phyloP scores from a whole-genome alignment of 1,140 invertebrate genomes.

The Metopolophium dirhodum region DNA sequence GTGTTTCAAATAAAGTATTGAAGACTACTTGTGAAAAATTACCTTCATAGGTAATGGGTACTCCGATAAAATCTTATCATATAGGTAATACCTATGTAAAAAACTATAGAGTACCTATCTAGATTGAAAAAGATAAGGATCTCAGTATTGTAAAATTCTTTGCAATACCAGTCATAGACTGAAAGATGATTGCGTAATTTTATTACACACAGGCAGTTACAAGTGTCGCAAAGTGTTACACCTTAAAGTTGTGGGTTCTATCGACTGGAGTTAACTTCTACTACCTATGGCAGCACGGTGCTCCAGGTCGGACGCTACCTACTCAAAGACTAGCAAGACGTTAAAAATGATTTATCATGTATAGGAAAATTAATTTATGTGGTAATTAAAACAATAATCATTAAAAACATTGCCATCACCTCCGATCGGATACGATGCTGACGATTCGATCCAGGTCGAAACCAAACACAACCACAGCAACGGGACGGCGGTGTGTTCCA shows the following conservation, averaged over 20 bases:
- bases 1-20: background rate
- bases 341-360: background rate
- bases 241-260: background rate
- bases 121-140: background rate
- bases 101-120: background rate
- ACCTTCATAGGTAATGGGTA: background rate
- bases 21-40: background rate
- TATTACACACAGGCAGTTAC: background rate
- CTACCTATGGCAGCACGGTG: too few species aligned
- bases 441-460: constrained; percentile 15
- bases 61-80: background rate
- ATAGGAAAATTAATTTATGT: background rate
- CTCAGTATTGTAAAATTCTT: background rate
- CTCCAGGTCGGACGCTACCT: background rate
- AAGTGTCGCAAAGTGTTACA: background rate
- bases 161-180: background rate
- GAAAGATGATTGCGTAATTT: background rate
- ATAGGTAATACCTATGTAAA: background rate
- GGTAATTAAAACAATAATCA: background rate
- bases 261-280: background rate
- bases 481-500: constrained; percentile 1
- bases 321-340: background rate
- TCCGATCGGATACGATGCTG: constrained; percentile 7
- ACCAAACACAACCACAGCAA: constrained; percentile 20
- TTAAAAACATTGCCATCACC: background rate